Evolutionary conservation across 2,797 vertebrate genomes (phyloP).

Genomic region (Thaleichthys pacificus): DNA sequence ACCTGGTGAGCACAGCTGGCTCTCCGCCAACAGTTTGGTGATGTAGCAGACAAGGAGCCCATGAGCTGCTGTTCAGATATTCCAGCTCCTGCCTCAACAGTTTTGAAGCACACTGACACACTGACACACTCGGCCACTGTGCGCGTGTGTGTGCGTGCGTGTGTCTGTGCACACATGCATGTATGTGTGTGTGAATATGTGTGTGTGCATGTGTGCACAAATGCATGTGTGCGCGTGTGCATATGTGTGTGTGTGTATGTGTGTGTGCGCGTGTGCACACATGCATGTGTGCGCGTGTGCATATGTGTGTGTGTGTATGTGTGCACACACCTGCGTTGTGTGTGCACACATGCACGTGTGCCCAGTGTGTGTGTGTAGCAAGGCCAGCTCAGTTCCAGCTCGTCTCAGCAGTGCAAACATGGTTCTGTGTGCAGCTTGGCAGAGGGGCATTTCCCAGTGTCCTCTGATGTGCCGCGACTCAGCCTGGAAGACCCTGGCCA

Average conservation of each 20-base stretch:
- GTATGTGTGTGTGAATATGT: neutral
- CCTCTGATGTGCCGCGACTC: neutral
- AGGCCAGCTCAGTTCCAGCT: too few species aligned
- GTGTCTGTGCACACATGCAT: too few species aligned
- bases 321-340: neutral
- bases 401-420: too few species aligned
- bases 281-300: neutral
- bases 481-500: neutral
- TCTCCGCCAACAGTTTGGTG: neutral
- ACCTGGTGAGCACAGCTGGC: conserved; percentile 1
- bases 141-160: too few species aligned
- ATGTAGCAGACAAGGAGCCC: neutral
- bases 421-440: too few species aligned
- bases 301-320: neutral
- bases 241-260: neutral
- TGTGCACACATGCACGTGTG: neutral
- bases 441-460: neutral
- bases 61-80: neutral
- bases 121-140: too few species aligned
- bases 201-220: neutral
- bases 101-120: too few species aligned
- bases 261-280: too few species aligned
- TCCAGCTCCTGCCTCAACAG: too few species aligned
- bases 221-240: too few species aligned
- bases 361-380: too few species aligned